Evolutionary conservation across 2,113 vertebrate genomes (phyloP).

Genomic region (Riparia riparia): DNA sequence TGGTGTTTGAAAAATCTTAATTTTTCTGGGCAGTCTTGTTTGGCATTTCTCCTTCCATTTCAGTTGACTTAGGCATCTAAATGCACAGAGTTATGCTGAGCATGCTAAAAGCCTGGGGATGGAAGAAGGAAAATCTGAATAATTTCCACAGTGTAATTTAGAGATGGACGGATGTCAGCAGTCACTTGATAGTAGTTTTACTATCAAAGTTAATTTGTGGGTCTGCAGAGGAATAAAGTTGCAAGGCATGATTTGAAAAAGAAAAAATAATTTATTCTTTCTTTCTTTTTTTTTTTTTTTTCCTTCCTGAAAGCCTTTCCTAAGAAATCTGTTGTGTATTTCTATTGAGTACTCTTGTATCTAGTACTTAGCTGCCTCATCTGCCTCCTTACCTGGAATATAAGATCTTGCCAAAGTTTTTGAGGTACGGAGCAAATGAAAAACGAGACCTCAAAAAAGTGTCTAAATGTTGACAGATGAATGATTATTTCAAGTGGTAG

Average conservation of each 20-base stretch:
- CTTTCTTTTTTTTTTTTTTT: not conserved
- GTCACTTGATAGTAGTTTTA: not conserved
- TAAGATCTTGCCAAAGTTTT: not conserved
- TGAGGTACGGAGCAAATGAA: not conserved
- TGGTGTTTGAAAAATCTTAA: not conserved
- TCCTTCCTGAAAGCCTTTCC: not conserved
- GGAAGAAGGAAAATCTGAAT: not conserved
- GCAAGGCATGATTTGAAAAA: not conserved
- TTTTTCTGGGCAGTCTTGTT: not conserved
- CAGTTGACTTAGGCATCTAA: not conserved
- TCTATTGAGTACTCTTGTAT: not conserved
- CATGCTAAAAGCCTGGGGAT: not conserved
- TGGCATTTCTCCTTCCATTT: not conserved
- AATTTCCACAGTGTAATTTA: not conserved
- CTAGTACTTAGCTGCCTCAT: not conserved
- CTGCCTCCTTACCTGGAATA: not conserved
- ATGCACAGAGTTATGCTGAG: not conserved
- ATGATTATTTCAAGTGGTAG: not conserved
- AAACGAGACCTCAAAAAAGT: not conserved
- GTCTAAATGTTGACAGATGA: not conserved
- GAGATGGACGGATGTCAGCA: not conserved
- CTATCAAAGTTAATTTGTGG: not conserved
- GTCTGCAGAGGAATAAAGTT: not conserved
- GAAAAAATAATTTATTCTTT: not conserved
- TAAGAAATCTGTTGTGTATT: not conserved